Conservation (phyloP, 2,113 vertebrate genomes). For the Apteryx mantelli region DNA sequence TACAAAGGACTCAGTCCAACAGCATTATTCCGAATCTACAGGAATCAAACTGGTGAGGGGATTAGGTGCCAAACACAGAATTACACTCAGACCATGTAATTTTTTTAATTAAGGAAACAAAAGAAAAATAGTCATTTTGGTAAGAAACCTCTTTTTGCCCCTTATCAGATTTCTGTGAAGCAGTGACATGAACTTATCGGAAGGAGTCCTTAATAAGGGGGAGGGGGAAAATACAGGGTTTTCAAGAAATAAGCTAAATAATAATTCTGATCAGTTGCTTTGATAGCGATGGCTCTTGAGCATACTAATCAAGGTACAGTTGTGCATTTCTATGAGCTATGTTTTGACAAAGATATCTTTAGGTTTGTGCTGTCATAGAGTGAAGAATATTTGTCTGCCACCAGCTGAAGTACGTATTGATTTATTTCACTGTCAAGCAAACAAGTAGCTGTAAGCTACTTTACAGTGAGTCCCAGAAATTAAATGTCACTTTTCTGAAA, state of each 20-base stretch:
- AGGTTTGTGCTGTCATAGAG: background rate
- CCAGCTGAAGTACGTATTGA: background rate
- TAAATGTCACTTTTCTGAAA: background rate
- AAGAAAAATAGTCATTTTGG: background rate
- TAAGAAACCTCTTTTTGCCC: background rate
- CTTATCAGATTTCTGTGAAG: background rate
- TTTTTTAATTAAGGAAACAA: background rate
- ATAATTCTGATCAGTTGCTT: background rate
- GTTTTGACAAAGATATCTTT: background rate
- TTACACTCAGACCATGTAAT: background rate
- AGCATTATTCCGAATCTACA: background rate
- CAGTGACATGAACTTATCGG: background rate
- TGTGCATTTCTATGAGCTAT: background rate
- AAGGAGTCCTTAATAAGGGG: background rate
- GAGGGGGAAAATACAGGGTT: background rate
- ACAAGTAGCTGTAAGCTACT: conserved; percentile 17
- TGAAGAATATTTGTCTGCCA: background rate
- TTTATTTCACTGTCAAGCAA: conserved; percentile 18
- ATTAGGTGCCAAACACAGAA: background rate
- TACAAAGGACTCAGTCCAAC: background rate
- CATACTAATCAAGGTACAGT: background rate
- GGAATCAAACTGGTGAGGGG: background rate
- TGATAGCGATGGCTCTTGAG: background rate
- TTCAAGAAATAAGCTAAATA: background rate
- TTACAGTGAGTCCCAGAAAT: background rate